phyloP scores from a whole-genome alignment of 2,888 invertebrate genomes.

The Temnothorax rugatulus region DNA sequence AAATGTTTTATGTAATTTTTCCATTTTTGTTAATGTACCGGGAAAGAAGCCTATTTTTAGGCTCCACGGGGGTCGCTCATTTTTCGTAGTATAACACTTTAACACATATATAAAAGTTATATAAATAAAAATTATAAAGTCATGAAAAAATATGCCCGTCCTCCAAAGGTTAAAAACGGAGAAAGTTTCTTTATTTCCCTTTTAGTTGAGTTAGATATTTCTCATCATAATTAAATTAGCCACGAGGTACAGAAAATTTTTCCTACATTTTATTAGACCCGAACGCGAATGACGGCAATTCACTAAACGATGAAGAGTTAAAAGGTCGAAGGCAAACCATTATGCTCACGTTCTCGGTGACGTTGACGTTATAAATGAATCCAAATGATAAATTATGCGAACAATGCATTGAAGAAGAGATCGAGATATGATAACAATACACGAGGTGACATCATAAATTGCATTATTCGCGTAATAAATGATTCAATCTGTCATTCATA shows the following conservation, averaged over 20 bases:
- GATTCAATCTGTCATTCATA: not conserved
- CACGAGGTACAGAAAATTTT: not conserved
- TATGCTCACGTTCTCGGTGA: not conserved
- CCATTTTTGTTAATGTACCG: no score
- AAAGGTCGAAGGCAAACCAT: not conserved
- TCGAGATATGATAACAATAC: not conserved
- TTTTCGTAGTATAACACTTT: no score
- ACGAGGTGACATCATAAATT: not conserved
- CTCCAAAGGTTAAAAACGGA: no score
- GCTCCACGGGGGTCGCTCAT: no score
- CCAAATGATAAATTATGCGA: conserved; percentile 16
- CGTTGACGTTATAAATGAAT: conserved; percentile 16
- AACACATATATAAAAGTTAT: no score
- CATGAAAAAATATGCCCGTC: no score
- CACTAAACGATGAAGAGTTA: conserved; percentile 21
- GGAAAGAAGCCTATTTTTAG: no score
- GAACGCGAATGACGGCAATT: conserved; percentile 27
- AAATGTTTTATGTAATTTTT: no score
- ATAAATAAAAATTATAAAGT: no score
- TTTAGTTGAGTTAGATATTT: not conserved
- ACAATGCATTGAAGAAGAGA: not conserved
- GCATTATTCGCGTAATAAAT: not conserved
- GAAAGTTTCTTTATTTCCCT: not conserved
- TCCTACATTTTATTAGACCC: conserved; percentile 4
- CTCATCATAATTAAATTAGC: conserved; percentile 23